Conservation (phyloP, 2,113 vertebrate genomes). For the Gorsachius goisagi region DNA sequence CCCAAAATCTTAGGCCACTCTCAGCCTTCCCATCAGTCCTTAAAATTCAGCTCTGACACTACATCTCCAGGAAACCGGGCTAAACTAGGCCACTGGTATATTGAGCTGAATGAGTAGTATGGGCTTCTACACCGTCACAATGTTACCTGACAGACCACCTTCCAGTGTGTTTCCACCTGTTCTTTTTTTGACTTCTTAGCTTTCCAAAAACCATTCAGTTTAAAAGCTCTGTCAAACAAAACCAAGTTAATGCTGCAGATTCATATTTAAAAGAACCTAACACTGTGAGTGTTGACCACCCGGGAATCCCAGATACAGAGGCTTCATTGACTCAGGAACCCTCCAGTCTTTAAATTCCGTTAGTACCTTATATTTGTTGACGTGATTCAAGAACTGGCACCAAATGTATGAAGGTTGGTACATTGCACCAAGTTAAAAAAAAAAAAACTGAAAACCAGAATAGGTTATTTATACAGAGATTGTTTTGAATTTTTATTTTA, state of each 20-base stretch:
- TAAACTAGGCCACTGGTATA: neutral
- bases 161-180: neutral
- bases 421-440: neutral
- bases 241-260: neutral
- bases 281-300: neutral
- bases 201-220: neutral
- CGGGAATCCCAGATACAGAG: neutral
- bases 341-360: neutral
- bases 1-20: neutral
- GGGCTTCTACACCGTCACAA: neutral
- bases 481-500: neutral
- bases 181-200: neutral
- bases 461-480: neutral
- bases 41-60: neutral
- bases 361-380: neutral
- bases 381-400: neutral
- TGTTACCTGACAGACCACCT: neutral
- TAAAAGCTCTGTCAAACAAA: neutral
- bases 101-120: neutral
- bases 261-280: neutral
- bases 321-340: neutral
- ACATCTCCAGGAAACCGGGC: neutral
- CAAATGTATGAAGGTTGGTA: neutral
- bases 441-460: neutral
- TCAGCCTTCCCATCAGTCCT: neutral